Conservation (phyloP, 2,113 vertebrate genomes). For the Pseudorectes ferrugineus region DNA sequence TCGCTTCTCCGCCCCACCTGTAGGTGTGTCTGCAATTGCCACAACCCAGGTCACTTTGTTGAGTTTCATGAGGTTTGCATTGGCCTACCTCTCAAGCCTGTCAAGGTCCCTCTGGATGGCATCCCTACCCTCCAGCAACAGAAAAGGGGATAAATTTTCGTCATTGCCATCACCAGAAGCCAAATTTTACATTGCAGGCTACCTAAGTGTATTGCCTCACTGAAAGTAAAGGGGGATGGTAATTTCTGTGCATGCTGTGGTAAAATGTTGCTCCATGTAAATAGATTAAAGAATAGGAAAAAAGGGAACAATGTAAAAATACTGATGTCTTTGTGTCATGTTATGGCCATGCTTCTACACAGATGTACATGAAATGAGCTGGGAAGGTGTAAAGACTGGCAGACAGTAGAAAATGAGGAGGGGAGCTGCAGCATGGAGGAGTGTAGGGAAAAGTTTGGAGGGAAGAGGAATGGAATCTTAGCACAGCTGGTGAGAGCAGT, state of each 20-base stretch:
- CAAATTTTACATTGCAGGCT: background rate
- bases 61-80: background rate
- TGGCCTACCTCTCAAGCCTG: too few species aligned
- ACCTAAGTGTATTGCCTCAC: background rate
- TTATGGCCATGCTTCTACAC: background rate
- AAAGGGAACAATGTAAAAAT: background rate
- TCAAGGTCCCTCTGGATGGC: background rate
- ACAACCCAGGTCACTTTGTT: background rate
- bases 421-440: background rate
- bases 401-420: background rate
- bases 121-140: background rate
- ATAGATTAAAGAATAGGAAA: background rate
- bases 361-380: background rate
- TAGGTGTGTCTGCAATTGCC: background rate
- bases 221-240: background rate
- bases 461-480: background rate
- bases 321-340: background rate
- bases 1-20: background rate
- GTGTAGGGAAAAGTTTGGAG: background rate
- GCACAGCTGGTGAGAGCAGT: background rate
- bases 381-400: background rate
- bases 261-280: background rate
- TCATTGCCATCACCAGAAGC: background rate
- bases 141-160: background rate
- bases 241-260: background rate